Conservation (phyloP, 2,888 invertebrate species). For the Lampropteryx suffumata region DNA sequence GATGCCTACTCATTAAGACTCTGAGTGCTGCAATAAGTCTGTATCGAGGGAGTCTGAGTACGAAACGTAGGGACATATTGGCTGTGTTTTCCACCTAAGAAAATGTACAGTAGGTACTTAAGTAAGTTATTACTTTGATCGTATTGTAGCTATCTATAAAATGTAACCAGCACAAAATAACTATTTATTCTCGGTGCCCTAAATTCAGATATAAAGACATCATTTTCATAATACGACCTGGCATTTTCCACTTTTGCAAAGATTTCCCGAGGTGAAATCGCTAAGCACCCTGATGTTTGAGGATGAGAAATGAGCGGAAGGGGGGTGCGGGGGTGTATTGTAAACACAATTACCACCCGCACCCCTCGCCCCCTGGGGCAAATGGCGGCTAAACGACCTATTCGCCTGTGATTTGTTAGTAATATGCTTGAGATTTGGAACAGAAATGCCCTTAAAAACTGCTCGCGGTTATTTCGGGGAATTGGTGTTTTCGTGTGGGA, state of each 20-base stretch:
- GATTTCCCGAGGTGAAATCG: slow-evolving; percentile 69
- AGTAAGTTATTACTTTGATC: no score
- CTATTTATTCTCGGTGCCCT: neutral
- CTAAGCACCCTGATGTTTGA: slow-evolving; percentile 71
- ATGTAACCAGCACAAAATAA: neutral
- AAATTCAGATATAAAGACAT: slow-evolving; percentile 20
- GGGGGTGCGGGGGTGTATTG: slow-evolving; percentile 58
- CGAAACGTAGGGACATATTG: no score
- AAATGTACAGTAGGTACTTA: no score
- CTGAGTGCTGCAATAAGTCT: no score
- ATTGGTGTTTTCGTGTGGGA: slow-evolving; percentile 44
- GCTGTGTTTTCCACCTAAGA: no score
- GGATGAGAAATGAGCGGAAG: slow-evolving; percentile 76
- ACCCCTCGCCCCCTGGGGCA: slow-evolving; percentile 54
- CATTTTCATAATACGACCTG: slow-evolving; percentile 37
- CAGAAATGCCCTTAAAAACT: slow-evolving; percentile 66
- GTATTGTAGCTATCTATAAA: no score
- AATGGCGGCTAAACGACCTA: slow-evolving; percentile 81
- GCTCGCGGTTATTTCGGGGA: slow-evolving; percentile 46
- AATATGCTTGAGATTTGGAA: slow-evolving; percentile 79
- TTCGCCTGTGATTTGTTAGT: slow-evolving; percentile 81
- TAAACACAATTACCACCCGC: slow-evolving; percentile 75
- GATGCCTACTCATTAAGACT: no score
- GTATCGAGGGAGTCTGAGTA: no score
- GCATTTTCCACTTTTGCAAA: slow-evolving; percentile 57